Evolutionary conservation across 2,888 invertebrate genomes (phyloP), one percentile per base, ranked within the genome.

Genomic region (Bimastos eiseni): DNA sequence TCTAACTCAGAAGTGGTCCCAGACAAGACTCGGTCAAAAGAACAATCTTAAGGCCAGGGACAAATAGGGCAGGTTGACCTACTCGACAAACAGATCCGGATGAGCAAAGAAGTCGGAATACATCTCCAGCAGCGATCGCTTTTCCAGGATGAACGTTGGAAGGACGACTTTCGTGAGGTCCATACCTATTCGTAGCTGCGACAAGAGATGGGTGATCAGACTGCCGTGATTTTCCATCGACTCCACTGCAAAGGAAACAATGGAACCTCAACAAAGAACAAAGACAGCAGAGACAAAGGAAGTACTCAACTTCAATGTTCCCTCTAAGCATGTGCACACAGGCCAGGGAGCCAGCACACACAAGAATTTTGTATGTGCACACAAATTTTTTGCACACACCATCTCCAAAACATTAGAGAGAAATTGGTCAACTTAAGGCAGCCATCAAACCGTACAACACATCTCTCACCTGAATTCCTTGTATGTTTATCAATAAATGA

Each of bases 61-160:
- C 24, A 37, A 24, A 86, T 41, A 11, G 6, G 37, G 21, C 24
- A 89, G 0, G 33, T 19, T n/a, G 86, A 91, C 92, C 89, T 88
- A 93, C 93, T 86, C 91, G 6, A 91, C 91, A 90, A 99, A 99
- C 94, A 98, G 96, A 95, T 99, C 99, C 0, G 99, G 99, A 96
- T 99, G 99, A 24, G 99, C 98, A 96, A 99, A 99, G 95, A 99
- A 99, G 96, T 99, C 99, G 89, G 99, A 99, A 95, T 99, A 99
- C 99, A 99, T 99, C 96, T 99, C 99, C 89, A 99, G 96, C 83
- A 99, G 96, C 0, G 99, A 99, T 92, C 99, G 97, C 95, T 98
- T 96, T 95, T 99, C 99, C 93, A 99, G 96, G 93, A 99, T 99
- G 95, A 99, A 99, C 41, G 99, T 99, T 37, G 99, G 99, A 92